phyloP scores from a whole-genome alignment of 2,113 vertebrate species.

The Datnioides undecimradiatus region DNA sequence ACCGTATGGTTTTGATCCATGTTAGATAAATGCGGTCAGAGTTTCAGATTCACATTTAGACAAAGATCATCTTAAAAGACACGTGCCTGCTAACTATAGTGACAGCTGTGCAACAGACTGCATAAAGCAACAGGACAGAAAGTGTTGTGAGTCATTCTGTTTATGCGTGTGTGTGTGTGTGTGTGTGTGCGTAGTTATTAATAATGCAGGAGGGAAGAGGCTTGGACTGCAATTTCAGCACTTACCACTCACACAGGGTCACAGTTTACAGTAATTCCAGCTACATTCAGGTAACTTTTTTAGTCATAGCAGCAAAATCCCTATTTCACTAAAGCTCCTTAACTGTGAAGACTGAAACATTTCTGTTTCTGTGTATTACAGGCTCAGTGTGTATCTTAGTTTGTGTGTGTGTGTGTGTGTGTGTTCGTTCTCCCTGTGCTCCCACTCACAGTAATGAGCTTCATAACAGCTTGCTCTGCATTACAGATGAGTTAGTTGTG shows the following conservation, averaged over 20 bases:
- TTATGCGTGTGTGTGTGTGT: slow-evolving; percentile 25
- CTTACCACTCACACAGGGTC: slow-evolving; percentile 31
- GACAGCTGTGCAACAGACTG: slow-evolving; percentile 47
- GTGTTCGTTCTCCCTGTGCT: slow-evolving; percentile 20
- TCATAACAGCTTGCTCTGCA: slow-evolving; percentile 67
- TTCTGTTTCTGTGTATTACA: slow-evolving; percentile 37
- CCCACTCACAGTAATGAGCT: slow-evolving; percentile 71
- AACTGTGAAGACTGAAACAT: slow-evolving; percentile 45
- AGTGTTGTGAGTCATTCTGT: slow-evolving; percentile 28
- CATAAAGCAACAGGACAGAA: slow-evolving; percentile 30
- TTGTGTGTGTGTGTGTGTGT: slow-evolving; percentile 30
- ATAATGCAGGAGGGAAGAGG: slow-evolving; percentile 56
- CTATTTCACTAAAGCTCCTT: slow-evolving; percentile 66
- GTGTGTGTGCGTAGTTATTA: slow-evolving; percentile 46
- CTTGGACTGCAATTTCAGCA: slow-evolving; percentile 21
- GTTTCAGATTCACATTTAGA: slow-evolving; percentile 20
- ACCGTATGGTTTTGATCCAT: slow-evolving; percentile 9
- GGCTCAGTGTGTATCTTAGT: slow-evolving; percentile 14
- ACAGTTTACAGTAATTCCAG: slow-evolving; percentile 57
- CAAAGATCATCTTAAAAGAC: slow-evolving; percentile 7
- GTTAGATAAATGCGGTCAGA: slow-evolving; percentile 14
- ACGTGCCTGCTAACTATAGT: slow-evolving; percentile 20
- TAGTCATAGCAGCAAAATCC: slow-evolving; percentile 45
- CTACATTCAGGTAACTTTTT: slow-evolving; percentile 25
- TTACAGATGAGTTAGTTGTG: slow-evolving; percentile 61